phyloP scores from a whole-genome alignment of 2,797 vertebrate species.

The Nothura maculosa region DNA sequence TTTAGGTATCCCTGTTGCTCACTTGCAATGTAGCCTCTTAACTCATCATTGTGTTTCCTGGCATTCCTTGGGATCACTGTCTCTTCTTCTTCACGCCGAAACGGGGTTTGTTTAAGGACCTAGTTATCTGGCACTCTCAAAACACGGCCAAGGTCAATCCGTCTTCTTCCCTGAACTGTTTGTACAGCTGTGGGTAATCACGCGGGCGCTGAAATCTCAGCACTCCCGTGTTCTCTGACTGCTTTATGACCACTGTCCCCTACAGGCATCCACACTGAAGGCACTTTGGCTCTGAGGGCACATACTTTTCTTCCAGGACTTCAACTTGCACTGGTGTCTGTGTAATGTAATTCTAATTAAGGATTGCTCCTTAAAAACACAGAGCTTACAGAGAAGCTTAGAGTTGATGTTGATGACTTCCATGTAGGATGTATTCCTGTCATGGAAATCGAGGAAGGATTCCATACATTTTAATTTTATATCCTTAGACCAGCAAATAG shows the following conservation, averaged over 20 bases:
- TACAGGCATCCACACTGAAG: neutral
- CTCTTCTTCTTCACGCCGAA: slow-evolving; percentile 53
- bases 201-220: slow-evolving; percentile 56
- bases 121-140: slow-evolving; percentile 69
- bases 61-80: neutral
- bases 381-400: slow-evolving; percentile 25
- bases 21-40: neutral
- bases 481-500: neutral
- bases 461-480: neutral
- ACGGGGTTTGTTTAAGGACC: slow-evolving; percentile 39
- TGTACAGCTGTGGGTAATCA: slow-evolving; percentile 74
- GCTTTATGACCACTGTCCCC: slow-evolving; percentile 52
- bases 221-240: slow-evolving; percentile 60
- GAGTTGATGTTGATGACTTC: slow-evolving; percentile 35
- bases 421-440: slow-evolving; percentile 3
- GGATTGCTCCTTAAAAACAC: neutral
- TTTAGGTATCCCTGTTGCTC: slow-evolving; percentile 15
- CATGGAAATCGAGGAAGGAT: slow-evolving; percentile 16
- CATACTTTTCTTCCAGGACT: slow-evolving; percentile 19
- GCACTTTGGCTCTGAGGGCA: slow-evolving; percentile 40
- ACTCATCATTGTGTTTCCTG: slow-evolving; percentile 7
- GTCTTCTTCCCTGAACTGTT: slow-evolving; percentile 68
- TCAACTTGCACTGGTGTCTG: slow-evolving; percentile 50
- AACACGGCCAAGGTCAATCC: slow-evolving; percentile 70
- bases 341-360: slow-evolving; percentile 47